Evolutionary conservation across 2,888 invertebrate species (phyloP), one percentile per base, ranked within the genome.

Genomic region (Cybosia mesomella): DNA sequence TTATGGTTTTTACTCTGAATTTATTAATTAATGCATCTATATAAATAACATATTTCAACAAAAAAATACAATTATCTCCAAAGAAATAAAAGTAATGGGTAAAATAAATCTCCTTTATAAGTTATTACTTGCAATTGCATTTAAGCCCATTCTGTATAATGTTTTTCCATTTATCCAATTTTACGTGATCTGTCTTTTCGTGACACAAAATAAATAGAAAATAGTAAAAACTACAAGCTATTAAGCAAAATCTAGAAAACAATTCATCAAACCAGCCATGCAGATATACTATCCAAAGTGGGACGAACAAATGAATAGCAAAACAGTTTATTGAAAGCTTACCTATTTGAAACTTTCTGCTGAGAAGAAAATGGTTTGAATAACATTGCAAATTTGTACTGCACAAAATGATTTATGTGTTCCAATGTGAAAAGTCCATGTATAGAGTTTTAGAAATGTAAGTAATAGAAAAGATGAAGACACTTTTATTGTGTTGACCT

Each of bases 381-480:
- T 72, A 69, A 74, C 73, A 75, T 74, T 73, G 73, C 57, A 66
- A 72, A 74, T 81, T n/a, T 68, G 73, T 77, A 58, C 66, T 64
- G 65, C 49, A 49, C 49, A 49, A n/a, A 49, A n/a, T n/a, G n/a
- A 49, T 49, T 49, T n/a, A 43, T 43, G 1, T 15, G n/a, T 49
- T 7, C 49, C n/a, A n/a, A n/a, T n/a, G n/a, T n/a, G n/a, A n/a
- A n/a, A n/a, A 49, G 61, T 66, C 67, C 69, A 76, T 81, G 73
- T 78, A 72, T 72, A 63, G 77, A 77, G 71, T 80, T 32, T 67
- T 58, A 74, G 64, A 72, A 71, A 69, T 77, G n/a, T 49, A n/a
- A 13, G 39, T 3, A 39, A 15, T 39, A 39, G 13, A 39, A 39
- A 39, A 15, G 13, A 39, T 10, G 4, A 15, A 15, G 39, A 2